Evolutionary conservation across 2,888 invertebrate species (phyloP).

Genomic region (Eupithecia abbreviata): DNA sequence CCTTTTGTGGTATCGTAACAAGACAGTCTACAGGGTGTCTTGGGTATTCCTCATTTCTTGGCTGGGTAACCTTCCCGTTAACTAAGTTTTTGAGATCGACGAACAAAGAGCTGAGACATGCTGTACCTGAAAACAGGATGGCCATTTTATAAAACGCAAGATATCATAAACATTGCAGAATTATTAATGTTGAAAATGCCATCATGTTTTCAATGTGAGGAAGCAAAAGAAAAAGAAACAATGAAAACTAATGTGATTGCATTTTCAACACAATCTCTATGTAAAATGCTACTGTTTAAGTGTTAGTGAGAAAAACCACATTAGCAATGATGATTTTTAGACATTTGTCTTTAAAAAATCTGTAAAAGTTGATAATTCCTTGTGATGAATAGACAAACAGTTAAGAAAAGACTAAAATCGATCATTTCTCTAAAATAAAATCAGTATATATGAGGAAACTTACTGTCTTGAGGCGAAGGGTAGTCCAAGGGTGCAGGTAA

Average conservation of each 20-base stretch:
- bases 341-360: background rate
- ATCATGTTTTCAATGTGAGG: conserved; percentile 80
- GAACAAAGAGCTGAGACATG: conserved; percentile 79
- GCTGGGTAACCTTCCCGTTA: conserved; percentile 73
- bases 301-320: conserved; percentile 3
- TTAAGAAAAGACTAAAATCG: conserved; percentile 5
- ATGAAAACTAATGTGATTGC: conserved; percentile 77
- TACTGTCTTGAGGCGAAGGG: conserved; percentile 78
- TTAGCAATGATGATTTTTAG: conserved; percentile 6
- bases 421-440: conserved; percentile 5
- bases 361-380: background rate
- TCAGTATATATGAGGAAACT: conserved; percentile 52
- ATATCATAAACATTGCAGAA: conserved; percentile 48
- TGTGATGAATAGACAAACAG: background rate
- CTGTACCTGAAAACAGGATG: conserved; percentile 84
- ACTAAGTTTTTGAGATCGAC: conserved; percentile 81
- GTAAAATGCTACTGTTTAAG: conserved; percentile 6
- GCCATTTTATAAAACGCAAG: conserved; percentile 72
- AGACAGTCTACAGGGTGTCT: conserved; percentile 70
- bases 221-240: conserved; percentile 73
- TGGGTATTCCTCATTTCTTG: conserved; percentile 68
- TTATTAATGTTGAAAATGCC: conserved; percentile 81
- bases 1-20: conserved; percentile 81
- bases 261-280: conserved; percentile 81
- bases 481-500: conserved; percentile 63